Conservation (phyloP, 2,888 invertebrate species). For the Deilephila elpenor region DNA sequence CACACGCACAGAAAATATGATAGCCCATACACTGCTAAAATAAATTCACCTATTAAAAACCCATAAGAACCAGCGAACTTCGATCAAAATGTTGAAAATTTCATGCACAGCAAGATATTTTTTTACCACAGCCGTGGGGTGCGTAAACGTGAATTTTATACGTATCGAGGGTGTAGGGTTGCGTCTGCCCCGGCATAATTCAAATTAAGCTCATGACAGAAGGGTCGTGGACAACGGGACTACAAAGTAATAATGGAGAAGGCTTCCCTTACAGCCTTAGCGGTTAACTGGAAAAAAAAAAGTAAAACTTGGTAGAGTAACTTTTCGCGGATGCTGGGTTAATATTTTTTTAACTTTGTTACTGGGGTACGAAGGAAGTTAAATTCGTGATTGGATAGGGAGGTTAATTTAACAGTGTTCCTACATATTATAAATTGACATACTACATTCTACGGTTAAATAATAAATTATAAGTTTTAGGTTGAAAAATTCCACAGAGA, state of each 20-base stretch:
- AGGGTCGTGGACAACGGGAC: slow-evolving; percentile 54
- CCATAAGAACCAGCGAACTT: not conserved
- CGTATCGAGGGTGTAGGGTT: slow-evolving; percentile 57
- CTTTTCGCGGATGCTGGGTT: not conserved
- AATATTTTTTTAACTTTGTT: not conserved
- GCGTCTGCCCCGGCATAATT: slow-evolving; percentile 74
- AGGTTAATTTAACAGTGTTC: no score
- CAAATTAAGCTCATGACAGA: slow-evolving; percentile 79
- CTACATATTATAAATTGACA: no score
- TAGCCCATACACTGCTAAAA: not conserved
- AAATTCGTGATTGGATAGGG: not conserved
- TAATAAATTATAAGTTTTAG: no score
- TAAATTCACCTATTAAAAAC: not conserved
- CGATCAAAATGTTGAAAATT: slow-evolving; percentile 43
- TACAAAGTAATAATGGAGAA: slow-evolving; percentile 36
- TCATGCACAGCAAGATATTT: slow-evolving; percentile 56
- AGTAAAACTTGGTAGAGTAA: not conserved
- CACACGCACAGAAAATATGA: no score
- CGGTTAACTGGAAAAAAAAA: not conserved
- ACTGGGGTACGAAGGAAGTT: not conserved
- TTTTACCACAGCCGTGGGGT: slow-evolving; percentile 53
- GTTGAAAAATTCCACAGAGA: no score
- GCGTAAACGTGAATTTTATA: slow-evolving; percentile 68
- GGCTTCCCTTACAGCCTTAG: not conserved
- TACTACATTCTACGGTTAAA: no score